These are phyloP conservation scores for Boloria euphrosyne DNA, from an alignment of 2,888 invertebrate genomes.

Conservation along the genomic window DNA sequence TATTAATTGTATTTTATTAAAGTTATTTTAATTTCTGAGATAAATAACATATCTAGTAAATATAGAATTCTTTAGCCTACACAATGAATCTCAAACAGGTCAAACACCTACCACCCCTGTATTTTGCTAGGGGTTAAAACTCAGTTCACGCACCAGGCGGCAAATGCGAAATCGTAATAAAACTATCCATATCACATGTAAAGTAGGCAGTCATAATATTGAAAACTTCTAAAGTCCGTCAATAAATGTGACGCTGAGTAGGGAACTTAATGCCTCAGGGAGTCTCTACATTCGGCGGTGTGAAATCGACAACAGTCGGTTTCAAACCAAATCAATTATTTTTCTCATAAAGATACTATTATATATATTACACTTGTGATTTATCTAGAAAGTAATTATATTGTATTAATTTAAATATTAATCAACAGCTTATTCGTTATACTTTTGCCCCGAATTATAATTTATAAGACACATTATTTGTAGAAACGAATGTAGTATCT, in stretches of 20 bases:
- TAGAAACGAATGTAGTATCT: conserved; percentile 5
- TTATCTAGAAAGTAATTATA: neutral
- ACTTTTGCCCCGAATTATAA: neutral
- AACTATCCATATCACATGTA: conserved; percentile 78
- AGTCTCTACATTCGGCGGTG: neutral
- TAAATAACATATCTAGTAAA: neutral
- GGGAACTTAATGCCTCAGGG: conserved; percentile 63
- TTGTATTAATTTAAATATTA: neutral
- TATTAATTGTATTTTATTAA: too few relatives aligned
- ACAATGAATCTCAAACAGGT: conserved; percentile 26
- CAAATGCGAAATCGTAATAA: conserved; percentile 82
- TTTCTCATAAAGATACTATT: too few relatives aligned
- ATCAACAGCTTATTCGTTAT: neutral
- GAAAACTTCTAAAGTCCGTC: conserved; percentile 82
- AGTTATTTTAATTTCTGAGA: neutral
- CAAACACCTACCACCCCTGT: conserved; percentile 47
- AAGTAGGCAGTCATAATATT: conserved; percentile 78
- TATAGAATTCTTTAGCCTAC: conserved; percentile 2
- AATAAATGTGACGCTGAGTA: conserved; percentile 77
- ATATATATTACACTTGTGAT: too few relatives aligned
- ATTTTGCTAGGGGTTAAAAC: conserved; percentile 51
- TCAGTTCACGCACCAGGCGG: conserved; percentile 75
- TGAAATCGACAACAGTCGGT: neutral
- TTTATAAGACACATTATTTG: neutral
- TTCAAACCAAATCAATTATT: too few relatives aligned